Evolutionary conservation across 2,113 vertebrate genomes (phyloP), one percentile per base, ranked within the genome.

Genomic region (Oreochromis tanganicae): DNA sequence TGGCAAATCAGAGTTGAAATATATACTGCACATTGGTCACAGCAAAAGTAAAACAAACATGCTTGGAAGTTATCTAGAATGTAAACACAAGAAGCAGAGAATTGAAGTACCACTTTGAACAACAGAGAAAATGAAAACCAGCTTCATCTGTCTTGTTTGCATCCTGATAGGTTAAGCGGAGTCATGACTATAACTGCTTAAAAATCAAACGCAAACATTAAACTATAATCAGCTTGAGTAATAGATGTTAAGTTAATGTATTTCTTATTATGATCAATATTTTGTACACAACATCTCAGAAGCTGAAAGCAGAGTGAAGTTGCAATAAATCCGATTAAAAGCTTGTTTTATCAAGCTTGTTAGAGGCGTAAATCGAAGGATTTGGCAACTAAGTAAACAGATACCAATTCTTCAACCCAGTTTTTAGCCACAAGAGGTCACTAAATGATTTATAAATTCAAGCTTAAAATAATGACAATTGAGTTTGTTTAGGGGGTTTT

Each of bases 371-470:
- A 78, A 48, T 8, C 7, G 4, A 78, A 78, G 71, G 43, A 48
- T 48, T 48, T 29, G 43, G 6, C 16, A 50, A 29, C 46, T 32
- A 19, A 50, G 7, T 75, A 75, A 32, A 48, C 11, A 50, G 27
- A 78, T 52, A 34, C 46, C 14, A 19, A 52, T 52, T 78, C 6
- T 78, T 78, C 73, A 84, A 59, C 16, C 46, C 73, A 80, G 36
- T 81, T 73, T 85, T 85, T 24, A 54, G 41, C 90, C 93, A 95
- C 92, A 81, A 93, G 95, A 95, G 89, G 94, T 87, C 95, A 83
- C 55, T 73, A 87, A 78, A 91, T 36, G 41, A 52, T 81, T 29
- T 52, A 41, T 41, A 13, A 52, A 78, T n/a, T 34, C 46, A 50
- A 32, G 9, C 46, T 78, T 52, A 52, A 13, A 52, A 78, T 52